Base-by-base conservation (phyloP, 2,888 invertebrate species). In the Pammene fasciana region DNA sequence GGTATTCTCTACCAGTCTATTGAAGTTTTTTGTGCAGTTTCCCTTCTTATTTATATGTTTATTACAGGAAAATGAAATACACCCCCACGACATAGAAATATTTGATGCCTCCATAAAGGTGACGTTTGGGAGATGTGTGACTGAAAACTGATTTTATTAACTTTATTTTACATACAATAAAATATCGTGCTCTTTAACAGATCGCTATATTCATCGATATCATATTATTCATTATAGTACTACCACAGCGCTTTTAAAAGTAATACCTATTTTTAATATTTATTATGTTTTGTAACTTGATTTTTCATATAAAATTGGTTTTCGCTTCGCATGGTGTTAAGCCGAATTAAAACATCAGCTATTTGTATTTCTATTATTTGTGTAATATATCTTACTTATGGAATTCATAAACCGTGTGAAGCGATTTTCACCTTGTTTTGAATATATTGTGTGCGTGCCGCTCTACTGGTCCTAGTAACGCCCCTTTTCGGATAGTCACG, bases 71-170 rank as follows among this genome's bases (percentile, higher is more conserved):
- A 88, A 85, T 81, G 85, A 88, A 74, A 88, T 90, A 75, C 84
- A 77, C 67, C 85, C 85, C 65, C 82, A 78, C 72, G 90, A 92
- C 79, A 87, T 92, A 82, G 89, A 92, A 74, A 90, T 90, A 72
- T 92, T 92, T 80, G 92, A 92, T 80, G 88, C 91, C 65, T 92
- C 89, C 70, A 92, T 92, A 75, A 92, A 92, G 92, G 92, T 92
- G 91, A 91, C 75, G 26, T 26, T 26, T 83, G 80, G 81, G 77
- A 82, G 76, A 77, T 55, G 77, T 76, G 77, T 78, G 77, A 71
- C 70, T 75, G 74, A 77, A 54, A 73, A 72, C 75, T 84, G 78
- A 55, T 74, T 78, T 80, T 82, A 82, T 80, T 78, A 75, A 76
- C 73, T 75, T 9, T 41, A 14, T 59, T 9, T 57, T 38, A 16